A percentile compares a stretch with the other conserved stretches of the same genome.
Evolutionary conservation across 2,797 vertebrate genomes (phyloP).

Genomic region (Malurus leucopterus): DNA sequence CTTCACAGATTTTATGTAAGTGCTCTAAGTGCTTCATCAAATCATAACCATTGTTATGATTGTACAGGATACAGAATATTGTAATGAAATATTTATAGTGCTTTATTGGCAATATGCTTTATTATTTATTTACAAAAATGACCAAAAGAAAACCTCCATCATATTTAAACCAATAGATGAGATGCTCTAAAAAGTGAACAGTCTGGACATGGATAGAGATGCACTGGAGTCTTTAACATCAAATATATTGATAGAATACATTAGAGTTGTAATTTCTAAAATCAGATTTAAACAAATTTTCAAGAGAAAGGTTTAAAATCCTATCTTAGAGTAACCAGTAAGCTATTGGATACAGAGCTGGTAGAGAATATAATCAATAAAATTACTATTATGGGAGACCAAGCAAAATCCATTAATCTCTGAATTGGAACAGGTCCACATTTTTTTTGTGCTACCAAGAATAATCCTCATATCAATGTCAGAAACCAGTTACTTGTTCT

Average conservation of each 20-base stretch:
- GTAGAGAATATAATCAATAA: background rate
- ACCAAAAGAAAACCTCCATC: background rate
- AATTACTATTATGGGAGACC: background rate
- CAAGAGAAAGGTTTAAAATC: slow-evolving; percentile 31
- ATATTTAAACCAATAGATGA: background rate
- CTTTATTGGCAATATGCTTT: background rate
- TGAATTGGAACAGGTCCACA: background rate
- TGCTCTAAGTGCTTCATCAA: background rate
- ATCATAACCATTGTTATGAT: background rate
- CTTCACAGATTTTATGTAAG: background rate
- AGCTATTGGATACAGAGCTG: background rate
- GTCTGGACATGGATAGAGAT: background rate
- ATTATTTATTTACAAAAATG: background rate
- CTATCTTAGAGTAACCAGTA: slow-evolving; percentile 9
- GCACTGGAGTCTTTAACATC: background rate
- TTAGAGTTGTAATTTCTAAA: background rate
- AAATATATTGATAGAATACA: background rate
- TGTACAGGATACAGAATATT: background rate
- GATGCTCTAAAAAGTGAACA: background rate
- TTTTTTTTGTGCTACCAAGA: background rate
- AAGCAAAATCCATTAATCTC: background rate
- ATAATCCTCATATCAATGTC: background rate
- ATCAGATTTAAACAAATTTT: slow-evolving; percentile 31
- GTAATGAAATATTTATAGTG: background rate
- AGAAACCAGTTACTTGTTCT: background rate